These are phyloP conservation scores for Dermochelys coriacea DNA, from an alignment of 2,797 vertebrate genomes.

Conservation along the genomic window DNA sequence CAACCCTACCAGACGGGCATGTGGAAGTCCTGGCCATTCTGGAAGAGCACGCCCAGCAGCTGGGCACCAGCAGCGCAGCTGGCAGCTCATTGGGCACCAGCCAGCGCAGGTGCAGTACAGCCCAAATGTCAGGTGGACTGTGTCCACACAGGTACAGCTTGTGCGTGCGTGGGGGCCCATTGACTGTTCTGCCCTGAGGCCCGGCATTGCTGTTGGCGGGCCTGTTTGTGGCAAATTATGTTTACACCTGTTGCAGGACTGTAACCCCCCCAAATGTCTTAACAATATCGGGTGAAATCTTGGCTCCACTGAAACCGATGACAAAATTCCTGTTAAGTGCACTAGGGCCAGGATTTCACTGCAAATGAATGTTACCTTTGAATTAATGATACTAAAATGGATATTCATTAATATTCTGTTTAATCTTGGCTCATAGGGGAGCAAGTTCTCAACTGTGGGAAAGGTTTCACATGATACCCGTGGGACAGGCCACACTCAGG, in stretches of 20 bases:
- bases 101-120: too few relatives aligned
- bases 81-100: too few relatives aligned
- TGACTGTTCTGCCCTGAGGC: too few relatives aligned
- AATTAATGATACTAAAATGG: slow-evolving; percentile 49
- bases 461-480: not conserved
- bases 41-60: too few relatives aligned
- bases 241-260: slow-evolving; percentile 40
- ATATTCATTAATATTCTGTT: slow-evolving; percentile 53
- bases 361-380: slow-evolving; percentile 40
- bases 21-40: too few relatives aligned
- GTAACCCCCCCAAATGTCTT: slow-evolving; percentile 10
- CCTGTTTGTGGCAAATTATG: slow-evolving; percentile 34
- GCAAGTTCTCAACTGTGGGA: slow-evolving; percentile 44
- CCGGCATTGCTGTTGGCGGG: too few relatives aligned
- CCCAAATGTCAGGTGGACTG: too few relatives aligned
- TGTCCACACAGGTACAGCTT: too few relatives aligned
- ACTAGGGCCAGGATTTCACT: slow-evolving; percentile 35
- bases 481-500: not conserved
- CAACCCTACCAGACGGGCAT: too few relatives aligned
- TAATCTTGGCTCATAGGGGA: slow-evolving; percentile 26
- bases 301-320: slow-evolving; percentile 22
- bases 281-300: slow-evolving; percentile 22
- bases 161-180: too few relatives aligned
- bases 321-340: slow-evolving; percentile 30
- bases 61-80: too few relatives aligned